Evolutionary conservation across 2,797 vertebrate species (phyloP).

Genomic region (Chaunax sp.): DNA sequence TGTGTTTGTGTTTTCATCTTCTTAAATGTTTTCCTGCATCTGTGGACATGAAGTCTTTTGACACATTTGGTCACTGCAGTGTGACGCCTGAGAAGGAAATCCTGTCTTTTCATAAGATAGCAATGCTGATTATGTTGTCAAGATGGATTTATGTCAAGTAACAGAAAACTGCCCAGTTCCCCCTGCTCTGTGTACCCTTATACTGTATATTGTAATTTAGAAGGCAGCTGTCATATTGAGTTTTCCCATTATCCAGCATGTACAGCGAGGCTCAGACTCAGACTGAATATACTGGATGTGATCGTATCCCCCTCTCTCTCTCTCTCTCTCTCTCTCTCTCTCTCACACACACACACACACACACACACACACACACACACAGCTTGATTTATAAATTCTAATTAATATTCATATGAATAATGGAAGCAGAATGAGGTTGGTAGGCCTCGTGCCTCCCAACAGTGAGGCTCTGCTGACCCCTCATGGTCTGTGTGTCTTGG

Average conservation of each 20-base stretch:
- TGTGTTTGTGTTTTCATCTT: conserved; percentile 47
- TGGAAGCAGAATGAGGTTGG: not conserved
- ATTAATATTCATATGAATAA: no score
- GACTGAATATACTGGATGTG: conserved; percentile 15
- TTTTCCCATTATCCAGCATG: conserved; percentile 52
- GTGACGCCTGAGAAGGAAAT: conserved; percentile 39
- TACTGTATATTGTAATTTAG: conserved; percentile 55
- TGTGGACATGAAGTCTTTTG: conserved; percentile 46
- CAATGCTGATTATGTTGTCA: conserved; percentile 66
- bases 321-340: not conserved
- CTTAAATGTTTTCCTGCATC: conserved; percentile 36
- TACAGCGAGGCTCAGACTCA: conserved; percentile 27
- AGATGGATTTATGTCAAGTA: conserved; percentile 44
- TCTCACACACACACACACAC: not conserved
- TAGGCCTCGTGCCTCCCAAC: not conserved
- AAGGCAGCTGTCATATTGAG: conserved; percentile 73
- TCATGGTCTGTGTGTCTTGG: conserved; percentile 51
- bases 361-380: not conserved
- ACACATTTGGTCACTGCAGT: conserved; percentile 43
- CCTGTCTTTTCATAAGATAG: conserved; percentile 53
- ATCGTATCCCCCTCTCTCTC: conserved; percentile 5
- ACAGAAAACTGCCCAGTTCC: conserved; percentile 20
- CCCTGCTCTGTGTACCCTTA: conserved; percentile 39
- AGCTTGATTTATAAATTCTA: no score
- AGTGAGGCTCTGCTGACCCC: conserved; percentile 69